A percentile compares a stretch with the other conserved stretches of the same genome.
These are phyloP conservation scores for Nothocercus nigrocapillus DNA, from an alignment of 2,113 vertebrate species.

Conservation along the genomic window DNA sequence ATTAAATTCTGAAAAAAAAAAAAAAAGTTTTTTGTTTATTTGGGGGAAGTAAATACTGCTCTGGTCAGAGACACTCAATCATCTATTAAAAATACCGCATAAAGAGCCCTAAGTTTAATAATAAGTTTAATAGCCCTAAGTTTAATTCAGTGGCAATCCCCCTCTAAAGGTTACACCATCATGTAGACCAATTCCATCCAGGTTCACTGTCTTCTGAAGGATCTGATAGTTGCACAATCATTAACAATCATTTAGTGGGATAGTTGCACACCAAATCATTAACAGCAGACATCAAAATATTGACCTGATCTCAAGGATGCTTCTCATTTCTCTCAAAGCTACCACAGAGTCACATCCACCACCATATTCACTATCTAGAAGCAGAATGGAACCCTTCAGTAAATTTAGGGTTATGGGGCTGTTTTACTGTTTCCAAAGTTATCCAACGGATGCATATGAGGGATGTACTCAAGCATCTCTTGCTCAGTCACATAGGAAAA, in stretches of 20 bases:
- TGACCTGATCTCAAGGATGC: neutral
- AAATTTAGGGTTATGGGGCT: neutral
- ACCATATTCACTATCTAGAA: accelerated
- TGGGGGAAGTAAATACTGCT: neutral
- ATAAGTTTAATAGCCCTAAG: too few species aligned
- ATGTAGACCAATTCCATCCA: neutral
- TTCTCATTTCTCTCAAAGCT: neutral
- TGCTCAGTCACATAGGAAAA: neutral
- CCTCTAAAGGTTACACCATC: neutral
- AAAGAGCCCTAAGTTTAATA: neutral
- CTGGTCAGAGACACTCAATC: neutral
- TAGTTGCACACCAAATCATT: neutral
- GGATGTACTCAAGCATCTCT: neutral
- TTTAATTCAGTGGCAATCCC: neutral
- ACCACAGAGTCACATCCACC: neutral
- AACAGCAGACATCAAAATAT: neutral
- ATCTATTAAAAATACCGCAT: neutral
- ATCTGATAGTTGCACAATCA: neutral
- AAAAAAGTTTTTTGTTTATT: neutral
- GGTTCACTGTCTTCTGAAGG: neutral
- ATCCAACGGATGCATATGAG: accelerated
- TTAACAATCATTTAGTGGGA: too few species aligned
- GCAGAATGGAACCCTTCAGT: neutral
- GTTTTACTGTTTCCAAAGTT: neutral
- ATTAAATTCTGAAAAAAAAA: neutral